Evolutionary conservation across 2,888 invertebrate species (phyloP).

Genomic region (Apodemia duryi): DNA sequence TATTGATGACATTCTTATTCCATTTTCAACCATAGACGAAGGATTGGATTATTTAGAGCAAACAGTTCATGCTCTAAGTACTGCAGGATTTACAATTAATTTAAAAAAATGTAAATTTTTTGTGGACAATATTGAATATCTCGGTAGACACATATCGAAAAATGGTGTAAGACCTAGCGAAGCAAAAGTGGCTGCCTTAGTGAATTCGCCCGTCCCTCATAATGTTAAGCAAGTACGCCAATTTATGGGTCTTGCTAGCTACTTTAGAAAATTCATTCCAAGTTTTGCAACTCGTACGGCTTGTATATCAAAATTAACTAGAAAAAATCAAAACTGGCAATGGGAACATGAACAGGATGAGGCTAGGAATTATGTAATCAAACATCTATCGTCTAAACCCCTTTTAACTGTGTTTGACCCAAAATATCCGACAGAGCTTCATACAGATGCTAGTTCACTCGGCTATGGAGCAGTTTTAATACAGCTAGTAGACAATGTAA

Average conservation of each 20-base stretch:
- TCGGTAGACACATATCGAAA: neutral
- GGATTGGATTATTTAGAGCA: neutral
- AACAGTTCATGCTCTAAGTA: neutral
- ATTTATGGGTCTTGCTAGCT: neutral
- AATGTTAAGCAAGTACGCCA: neutral
- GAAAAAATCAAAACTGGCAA: too few species aligned
- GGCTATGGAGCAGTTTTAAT: too few species aligned
- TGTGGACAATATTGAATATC: constrained; percentile 1
- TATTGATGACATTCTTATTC: neutral
- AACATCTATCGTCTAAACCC: too few species aligned
- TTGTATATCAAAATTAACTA: too few species aligned
- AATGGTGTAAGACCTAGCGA: neutral
- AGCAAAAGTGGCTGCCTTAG: neutral
- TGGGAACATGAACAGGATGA: too few species aligned
- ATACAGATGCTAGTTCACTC: too few species aligned
- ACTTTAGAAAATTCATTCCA: neutral
- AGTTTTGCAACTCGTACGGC: neutral
- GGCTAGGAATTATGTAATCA: too few species aligned
- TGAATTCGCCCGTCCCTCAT: neutral
- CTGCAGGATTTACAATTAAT: neutral
- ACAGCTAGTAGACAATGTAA: too few species aligned
- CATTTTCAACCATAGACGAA: neutral
- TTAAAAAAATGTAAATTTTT: neutral
- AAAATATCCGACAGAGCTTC: too few species aligned
- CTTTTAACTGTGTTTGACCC: too few species aligned